phyloP scores from a whole-genome alignment of 2,888 invertebrate species.

The Drosophila engyochracea region DNA sequence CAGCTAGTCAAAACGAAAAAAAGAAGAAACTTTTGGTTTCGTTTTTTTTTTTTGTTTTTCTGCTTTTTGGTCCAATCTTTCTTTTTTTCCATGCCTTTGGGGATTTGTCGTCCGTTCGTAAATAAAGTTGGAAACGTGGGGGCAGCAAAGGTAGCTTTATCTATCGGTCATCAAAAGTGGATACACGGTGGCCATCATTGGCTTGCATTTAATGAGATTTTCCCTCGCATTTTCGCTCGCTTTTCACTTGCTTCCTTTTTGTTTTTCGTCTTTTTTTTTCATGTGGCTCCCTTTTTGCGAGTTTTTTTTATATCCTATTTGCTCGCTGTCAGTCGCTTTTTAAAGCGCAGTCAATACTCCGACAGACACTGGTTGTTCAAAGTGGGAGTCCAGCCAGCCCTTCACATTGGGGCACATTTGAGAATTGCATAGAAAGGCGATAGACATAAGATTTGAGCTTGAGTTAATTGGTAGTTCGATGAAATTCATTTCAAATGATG shows the following conservation, averaged over 20 bases:
- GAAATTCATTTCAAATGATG: not conserved
- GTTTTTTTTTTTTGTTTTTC: slow-evolving; percentile 3
- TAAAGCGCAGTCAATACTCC: slow-evolving; percentile 41
- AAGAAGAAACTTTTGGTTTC: slow-evolving; percentile 2
- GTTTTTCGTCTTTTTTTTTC: not conserved
- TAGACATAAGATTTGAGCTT: not conserved
- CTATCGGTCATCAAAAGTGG: slow-evolving; percentile 71
- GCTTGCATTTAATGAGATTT: slow-evolving; percentile 81
- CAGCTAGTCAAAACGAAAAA: not conserved
- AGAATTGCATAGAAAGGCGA: slow-evolving; percentile 30
- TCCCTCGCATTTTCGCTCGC: slow-evolving; percentile 22
- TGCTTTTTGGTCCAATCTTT: slow-evolving; percentile 7
- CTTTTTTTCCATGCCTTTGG: slow-evolving; percentile 27
- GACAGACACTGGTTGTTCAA: not conserved
- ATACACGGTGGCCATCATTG: slow-evolving; percentile 62
- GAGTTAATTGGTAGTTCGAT: not conserved
- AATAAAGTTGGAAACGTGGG: slow-evolving; percentile 57
- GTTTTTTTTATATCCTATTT: slow-evolving; percentile 4
- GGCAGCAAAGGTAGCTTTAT: slow-evolving; percentile 39
- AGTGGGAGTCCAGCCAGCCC: not conserved
- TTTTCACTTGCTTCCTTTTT: slow-evolving; percentile 4
- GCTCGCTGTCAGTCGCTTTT: slow-evolving; percentile 38
- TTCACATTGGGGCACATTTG: not conserved
- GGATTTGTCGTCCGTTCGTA: slow-evolving; percentile 65
- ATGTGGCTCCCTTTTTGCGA: not conserved